Conservation (phyloP, 2,888 invertebrate genomes). For the Tromatobia lineatoria region DNA sequence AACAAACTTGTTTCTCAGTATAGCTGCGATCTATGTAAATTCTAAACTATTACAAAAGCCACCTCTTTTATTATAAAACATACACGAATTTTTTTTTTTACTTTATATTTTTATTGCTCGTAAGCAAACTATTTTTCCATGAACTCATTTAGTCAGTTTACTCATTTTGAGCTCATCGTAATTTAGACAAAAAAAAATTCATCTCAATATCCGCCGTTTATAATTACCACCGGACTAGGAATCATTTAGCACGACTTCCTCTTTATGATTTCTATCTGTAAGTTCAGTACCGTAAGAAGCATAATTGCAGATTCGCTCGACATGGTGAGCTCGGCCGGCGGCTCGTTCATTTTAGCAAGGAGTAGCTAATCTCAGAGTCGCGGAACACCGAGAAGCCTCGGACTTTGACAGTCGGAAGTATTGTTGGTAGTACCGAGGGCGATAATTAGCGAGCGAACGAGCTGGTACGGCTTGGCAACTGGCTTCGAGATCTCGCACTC, state of each 20-base stretch:
- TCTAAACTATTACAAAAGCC: too few species aligned
- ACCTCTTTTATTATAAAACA: background rate
- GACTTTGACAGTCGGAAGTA: slow-evolving; percentile 76
- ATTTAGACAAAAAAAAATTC: too few species aligned
- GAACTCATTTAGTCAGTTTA: too few species aligned
- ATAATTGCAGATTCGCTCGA: slow-evolving; percentile 22
- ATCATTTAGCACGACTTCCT: background rate
- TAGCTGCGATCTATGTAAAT: too few species aligned
- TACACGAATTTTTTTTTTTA: background rate
- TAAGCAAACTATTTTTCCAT: too few species aligned
- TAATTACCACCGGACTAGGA: background rate
- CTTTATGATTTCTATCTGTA: background rate
- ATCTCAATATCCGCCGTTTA: too few species aligned
- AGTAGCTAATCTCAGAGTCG: slow-evolving; percentile 74
- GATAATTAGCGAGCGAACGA: slow-evolving; percentile 74
- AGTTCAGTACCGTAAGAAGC: background rate
- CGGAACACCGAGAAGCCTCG: slow-evolving; percentile 36
- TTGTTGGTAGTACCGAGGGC: slow-evolving; percentile 72
- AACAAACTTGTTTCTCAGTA: too few species aligned
- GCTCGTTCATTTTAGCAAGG: slow-evolving; percentile 72
- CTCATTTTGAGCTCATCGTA: too few species aligned
- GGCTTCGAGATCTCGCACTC: slow-evolving; percentile 25
- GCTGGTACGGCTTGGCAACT: slow-evolving; percentile 29
- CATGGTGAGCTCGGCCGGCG: slow-evolving; percentile 24
- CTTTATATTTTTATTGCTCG: background rate